These are phyloP conservation scores for Tuta absoluta DNA, from an alignment of 2,888 invertebrate genomes.

Conservation along the genomic window DNA sequence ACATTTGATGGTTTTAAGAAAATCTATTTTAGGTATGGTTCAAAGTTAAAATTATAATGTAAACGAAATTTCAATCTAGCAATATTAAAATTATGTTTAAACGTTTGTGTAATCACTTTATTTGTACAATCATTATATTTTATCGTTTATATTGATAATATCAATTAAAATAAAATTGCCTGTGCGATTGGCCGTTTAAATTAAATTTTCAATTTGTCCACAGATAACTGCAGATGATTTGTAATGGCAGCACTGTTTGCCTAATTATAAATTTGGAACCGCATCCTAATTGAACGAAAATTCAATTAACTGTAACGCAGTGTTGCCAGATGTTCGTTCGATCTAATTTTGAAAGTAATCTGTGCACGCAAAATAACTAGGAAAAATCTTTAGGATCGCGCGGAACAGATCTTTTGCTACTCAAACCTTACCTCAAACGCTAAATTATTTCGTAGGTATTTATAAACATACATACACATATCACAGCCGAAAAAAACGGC, in stretches of 20 bases:
- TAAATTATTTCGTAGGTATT: no score
- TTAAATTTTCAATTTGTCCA: constrained; percentile 8
- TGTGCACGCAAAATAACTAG: no score
- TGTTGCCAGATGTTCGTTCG: not conserved
- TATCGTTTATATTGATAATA: constrained; percentile 2
- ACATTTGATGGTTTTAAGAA: no score
- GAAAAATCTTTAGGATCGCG: no score
- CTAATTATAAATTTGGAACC: constrained; percentile 16
- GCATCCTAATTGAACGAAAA: constrained; percentile 13
- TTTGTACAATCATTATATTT: not conserved
- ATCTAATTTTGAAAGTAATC: not conserved
- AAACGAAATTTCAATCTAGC: no score
- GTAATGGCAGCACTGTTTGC: constrained; percentile 10
- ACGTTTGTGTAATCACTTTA: not conserved
- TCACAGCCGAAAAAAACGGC: no score
- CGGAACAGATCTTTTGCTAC: no score
- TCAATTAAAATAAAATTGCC: not conserved
- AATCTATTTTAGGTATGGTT: no score
- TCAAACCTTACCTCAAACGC: no score
- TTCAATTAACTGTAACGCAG: constrained; percentile 1
- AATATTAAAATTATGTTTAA: no score
- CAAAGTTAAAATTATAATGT: no score
- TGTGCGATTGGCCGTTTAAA: not conserved
- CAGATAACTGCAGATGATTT: constrained; percentile 3
- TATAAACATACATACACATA: no score